Conservation (phyloP, 1,140 invertebrate species). For the Trachymyrmex septentrionalis region DNA sequence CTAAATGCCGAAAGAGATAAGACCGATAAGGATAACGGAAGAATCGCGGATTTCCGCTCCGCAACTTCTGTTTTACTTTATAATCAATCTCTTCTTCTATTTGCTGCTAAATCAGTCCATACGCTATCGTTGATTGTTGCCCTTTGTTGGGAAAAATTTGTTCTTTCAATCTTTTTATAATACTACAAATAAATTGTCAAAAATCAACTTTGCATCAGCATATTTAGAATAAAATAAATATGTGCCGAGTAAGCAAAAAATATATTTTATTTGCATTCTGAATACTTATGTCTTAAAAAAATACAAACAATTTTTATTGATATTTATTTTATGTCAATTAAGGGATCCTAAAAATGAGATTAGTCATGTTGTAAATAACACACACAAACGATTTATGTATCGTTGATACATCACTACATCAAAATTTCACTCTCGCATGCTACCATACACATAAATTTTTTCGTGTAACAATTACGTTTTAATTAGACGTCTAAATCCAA, state of each 20-base stretch:
- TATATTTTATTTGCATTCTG: not conserved
- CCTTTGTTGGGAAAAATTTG: slow-evolving; percentile 5
- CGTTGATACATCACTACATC: too few relatives aligned
- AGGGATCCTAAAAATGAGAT: too few relatives aligned
- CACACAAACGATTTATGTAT: too few relatives aligned
- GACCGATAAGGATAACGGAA: slow-evolving; percentile 38
- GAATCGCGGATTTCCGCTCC: slow-evolving; percentile 38
- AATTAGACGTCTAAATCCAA: too few relatives aligned
- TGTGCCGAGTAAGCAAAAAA: not conserved
- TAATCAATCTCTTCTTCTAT: slow-evolving; percentile 64
- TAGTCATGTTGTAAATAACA: too few relatives aligned
- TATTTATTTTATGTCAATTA: not conserved
- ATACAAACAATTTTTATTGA: not conserved
- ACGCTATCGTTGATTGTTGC: not conserved
- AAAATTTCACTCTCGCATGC: too few relatives aligned
- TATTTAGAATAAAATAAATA: not conserved
- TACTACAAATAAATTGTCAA: slow-evolving; percentile 39
- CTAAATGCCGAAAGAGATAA: slow-evolving; percentile 51
- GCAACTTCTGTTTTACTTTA: slow-evolving; percentile 58
- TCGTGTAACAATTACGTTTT: too few relatives aligned
- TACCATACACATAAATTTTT: too few relatives aligned
- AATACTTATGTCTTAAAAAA: not conserved
- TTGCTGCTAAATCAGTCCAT: slow-evolving; percentile 42
- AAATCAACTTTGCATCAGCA: not conserved
- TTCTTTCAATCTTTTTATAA: not conserved